Percentiles rank a stretch among this genome's conserved stretches.
Evolutionary conservation across 2,113 vertebrate species (phyloP).

Genomic region (Scomber colias): DNA sequence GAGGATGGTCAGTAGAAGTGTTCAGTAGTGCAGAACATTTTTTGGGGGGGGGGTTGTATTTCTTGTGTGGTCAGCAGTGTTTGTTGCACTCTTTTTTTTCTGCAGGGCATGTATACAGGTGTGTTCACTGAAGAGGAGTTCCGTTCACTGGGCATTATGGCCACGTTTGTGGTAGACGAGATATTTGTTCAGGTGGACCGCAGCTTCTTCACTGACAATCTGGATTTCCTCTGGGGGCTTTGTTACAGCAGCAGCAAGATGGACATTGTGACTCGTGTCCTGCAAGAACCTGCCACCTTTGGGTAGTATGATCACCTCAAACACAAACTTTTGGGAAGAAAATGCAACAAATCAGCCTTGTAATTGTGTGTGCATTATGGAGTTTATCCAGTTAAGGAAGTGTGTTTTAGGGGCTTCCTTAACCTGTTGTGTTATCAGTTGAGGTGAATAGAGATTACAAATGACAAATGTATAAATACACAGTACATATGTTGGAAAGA

Average conservation of each 20-base stretch:
- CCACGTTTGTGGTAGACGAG: slow-evolving; percentile 83
- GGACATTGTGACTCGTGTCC: slow-evolving; percentile 76
- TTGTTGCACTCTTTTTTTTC: neutral
- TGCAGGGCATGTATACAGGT: slow-evolving; percentile 81
- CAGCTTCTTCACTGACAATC: slow-evolving; percentile 75
- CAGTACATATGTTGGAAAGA: neutral
- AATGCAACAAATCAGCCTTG: neutral
- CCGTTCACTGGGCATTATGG: slow-evolving; percentile 80
- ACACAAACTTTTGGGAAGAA: neutral
- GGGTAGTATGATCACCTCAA: slow-evolving; percentile 68
- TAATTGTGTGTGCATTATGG: neutral
- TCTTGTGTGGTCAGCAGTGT: neutral
- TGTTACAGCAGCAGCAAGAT: slow-evolving; percentile 83
- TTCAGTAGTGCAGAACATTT: neutral
- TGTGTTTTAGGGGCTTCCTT: too few species aligned
- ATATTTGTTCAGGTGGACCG: slow-evolving; percentile 80
- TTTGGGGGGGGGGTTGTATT: neutral
- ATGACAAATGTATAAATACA: neutral
- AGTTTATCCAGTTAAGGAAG: too few species aligned
- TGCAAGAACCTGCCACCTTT: slow-evolving; percentile 78
- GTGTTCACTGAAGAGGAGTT: slow-evolving; percentile 83
- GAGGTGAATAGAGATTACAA: neutral
- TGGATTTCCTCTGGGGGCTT: slow-evolving; percentile 76
- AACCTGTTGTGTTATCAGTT: too few species aligned
- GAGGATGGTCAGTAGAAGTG: slow-evolving; percentile 75